Evolutionary conservation across 1,140 invertebrate genomes (phyloP).

Genomic region (Trichonephila clavipes): DNA sequence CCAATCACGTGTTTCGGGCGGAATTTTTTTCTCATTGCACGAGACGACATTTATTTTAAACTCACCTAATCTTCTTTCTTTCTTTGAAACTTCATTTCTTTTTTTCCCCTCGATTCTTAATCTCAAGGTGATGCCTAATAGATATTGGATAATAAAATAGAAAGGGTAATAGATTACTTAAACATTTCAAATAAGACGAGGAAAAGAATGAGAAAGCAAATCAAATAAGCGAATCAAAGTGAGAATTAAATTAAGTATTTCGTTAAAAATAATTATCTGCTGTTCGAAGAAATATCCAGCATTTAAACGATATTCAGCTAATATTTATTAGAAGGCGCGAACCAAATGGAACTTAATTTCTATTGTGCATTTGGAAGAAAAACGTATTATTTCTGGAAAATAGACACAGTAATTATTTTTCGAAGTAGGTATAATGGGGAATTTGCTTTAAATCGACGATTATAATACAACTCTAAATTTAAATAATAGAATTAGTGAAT

Average conservation of each 20-base stretch:
- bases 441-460: too few species aligned
- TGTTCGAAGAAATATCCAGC: background rate
- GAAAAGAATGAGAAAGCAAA: background rate
- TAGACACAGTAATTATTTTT: too few species aligned
- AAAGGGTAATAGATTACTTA: slow-evolving; percentile 70
- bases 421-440: too few species aligned
- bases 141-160: slow-evolving; percentile 51
- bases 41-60: background rate
- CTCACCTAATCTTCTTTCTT: background rate
- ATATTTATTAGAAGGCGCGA: background rate
- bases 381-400: too few species aligned
- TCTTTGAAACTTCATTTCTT: background rate
- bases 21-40: slow-evolving; percentile 7
- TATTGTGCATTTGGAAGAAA: too few species aligned
- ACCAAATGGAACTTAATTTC: too few species aligned
- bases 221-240: background rate
- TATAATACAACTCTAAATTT: too few species aligned
- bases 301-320: background rate
- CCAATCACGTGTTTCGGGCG: slow-evolving; percentile 42
- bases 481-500: too few species aligned
- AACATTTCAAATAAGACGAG: background rate
- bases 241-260: slow-evolving; percentile 39
- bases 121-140: slow-evolving; percentile 50
- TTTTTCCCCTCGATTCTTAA: background rate
- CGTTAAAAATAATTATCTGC: background rate